Evolutionary conservation across 2,113 vertebrate genomes (phyloP), one percentile per base, ranked within the genome.

Genomic region (Oenanthe oenanthe): DNA sequence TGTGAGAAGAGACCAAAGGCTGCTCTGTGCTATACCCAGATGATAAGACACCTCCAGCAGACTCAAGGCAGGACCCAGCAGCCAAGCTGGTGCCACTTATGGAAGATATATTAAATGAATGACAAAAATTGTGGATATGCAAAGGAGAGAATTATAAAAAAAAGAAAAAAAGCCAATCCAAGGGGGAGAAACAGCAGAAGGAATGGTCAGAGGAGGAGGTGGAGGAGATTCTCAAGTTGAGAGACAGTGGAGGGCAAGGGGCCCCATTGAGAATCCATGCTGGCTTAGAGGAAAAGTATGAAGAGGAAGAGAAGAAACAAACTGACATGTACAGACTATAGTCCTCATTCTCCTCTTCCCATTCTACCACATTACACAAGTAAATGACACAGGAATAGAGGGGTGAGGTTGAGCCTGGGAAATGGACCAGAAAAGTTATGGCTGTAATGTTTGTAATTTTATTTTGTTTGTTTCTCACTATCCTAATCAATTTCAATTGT

Each of bases 331-430:
- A 17, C 13, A 42, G 32, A 45, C 7, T 0, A 1, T 17, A 51
- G 6, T 11, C 25, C 4, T 62, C 32, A 15, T 68, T 85, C 17
- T 67, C 40, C 16, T 31, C 18, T 18, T 68, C 5, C 9, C 12
- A 1, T 25, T 74, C 36, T 8, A 40, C 7, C n/a, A n/a, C 11
- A 38, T 38, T 9, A 42, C 6, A 9, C 0, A 0, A 2, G 18
- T 34, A 47, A 80, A 73, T 45, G 22, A 84, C 1, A 47, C 1
- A 2, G 18, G 24, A 77, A 4, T 20, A 61, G 15, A 67, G 26
- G 32, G 54, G 4, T 42, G 17, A 85, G 9, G 26, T 0, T 61
- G 5, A 63, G 3, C 7, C 6, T 17, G 12, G 58, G 45, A 82
- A 88, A 75, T 1, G 2, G 66, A 88, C 32, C 15, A 82, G 16